These are phyloP conservation scores for Epinotia brunnichana DNA, from an alignment of 2,888 invertebrate genomes.

Conservation along the genomic window DNA sequence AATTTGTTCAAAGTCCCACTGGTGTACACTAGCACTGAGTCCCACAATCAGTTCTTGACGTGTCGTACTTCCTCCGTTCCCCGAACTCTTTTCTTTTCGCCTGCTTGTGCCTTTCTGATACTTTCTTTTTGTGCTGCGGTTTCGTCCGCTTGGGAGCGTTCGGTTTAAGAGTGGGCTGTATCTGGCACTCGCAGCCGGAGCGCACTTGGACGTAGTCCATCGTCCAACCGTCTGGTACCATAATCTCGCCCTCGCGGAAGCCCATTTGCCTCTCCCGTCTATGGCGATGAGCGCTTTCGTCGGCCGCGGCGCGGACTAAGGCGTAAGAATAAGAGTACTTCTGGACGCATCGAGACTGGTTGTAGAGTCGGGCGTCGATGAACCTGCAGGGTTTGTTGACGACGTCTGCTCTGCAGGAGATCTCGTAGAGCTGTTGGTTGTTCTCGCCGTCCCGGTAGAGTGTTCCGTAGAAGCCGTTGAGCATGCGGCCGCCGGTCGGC, in stretches of 20 bases:
- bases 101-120: constrained; percentile 65
- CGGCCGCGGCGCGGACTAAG: constrained; percentile 86
- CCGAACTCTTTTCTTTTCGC: constrained; percentile 56
- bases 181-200: constrained; percentile 93
- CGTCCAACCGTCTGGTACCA: constrained; percentile 86
- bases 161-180: constrained; percentile 75
- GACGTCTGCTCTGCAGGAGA: constrained; percentile 88
- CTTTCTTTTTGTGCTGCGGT: constrained; percentile 58
- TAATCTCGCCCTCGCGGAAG: constrained; percentile 75
- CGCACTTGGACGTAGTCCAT: constrained; percentile 92
- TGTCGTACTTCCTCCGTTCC: constrained; percentile 59
- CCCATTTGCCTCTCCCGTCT: constrained; percentile 73
- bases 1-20: constrained; percentile 73
- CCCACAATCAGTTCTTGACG: constrained; percentile 71
- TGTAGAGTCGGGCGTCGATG: constrained; percentile 87
- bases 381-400: constrained; percentile 89
- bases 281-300: constrained; percentile 70
- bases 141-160: constrained; percentile 76
- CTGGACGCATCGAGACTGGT: constrained; percentile 91
- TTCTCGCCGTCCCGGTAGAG: constrained; percentile 89
- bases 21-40: constrained; percentile 60
- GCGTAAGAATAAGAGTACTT: constrained; percentile 93
- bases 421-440: constrained; percentile 89
- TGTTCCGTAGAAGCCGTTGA: constrained; percentile 88
- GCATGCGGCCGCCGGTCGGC: constrained; percentile 90